Percentiles rank a stretch among this genome's conserved stretches.
Conservation (phyloP, 2,888 invertebrate species). For the Tetrapedia diversipes region DNA sequence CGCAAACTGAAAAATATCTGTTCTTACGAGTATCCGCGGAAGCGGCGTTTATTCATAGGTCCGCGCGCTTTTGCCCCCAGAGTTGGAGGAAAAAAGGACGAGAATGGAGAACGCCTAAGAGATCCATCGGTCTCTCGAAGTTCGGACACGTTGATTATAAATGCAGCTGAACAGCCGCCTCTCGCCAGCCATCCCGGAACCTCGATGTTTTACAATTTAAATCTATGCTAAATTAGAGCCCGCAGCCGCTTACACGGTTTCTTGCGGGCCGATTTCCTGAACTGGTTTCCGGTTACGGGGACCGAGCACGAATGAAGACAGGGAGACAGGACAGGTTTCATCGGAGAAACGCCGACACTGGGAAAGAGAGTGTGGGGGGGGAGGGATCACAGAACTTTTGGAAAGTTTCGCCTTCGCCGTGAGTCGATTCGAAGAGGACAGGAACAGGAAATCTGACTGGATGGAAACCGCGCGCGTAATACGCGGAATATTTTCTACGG, state of each 20-base stretch:
- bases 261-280: neutral
- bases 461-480: constrained; percentile 35
- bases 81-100: neutral
- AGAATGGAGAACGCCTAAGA: neutral
- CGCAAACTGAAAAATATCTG: constrained; percentile 53
- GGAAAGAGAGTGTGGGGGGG: too few relatives aligned
- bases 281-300: neutral
- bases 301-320: neutral
- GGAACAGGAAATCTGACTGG: constrained; percentile 13
- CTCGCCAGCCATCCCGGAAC: neutral
- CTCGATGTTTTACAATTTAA: constrained; percentile 12
- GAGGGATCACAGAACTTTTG: neutral
- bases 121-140: neutral
- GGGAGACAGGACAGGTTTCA: neutral
- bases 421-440: neutral
- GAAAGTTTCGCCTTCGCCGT: neutral
- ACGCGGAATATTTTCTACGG: constrained; percentile 17
- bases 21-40: constrained; percentile 19
- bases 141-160: neutral
- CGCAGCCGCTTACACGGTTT: neutral
- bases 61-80: neutral
- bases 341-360: neutral
- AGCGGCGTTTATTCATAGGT: constrained; percentile 9
- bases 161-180: neutral
- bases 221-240: constrained; percentile 21